phyloP scores from a whole-genome alignment of 2,113 vertebrate genomes.

The Entelurus aequoreus region DNA sequence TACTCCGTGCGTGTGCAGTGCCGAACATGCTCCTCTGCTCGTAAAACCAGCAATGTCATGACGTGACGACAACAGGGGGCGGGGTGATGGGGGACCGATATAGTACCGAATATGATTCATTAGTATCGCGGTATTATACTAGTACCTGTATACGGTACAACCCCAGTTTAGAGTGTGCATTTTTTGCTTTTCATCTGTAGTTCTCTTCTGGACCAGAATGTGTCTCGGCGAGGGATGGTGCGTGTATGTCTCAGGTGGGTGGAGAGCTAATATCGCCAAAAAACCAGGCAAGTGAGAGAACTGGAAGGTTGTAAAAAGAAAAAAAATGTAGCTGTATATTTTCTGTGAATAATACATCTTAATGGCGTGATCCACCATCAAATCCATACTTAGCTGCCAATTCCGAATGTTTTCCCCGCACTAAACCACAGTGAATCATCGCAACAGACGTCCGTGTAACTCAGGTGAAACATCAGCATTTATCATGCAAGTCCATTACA shows the following conservation, averaged over 20 bases:
- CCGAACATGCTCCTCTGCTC: no score
- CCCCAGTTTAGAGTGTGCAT: not conserved
- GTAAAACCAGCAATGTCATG: no score
- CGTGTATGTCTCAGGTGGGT: constrained; percentile 58
- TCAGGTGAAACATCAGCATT: constrained; percentile 22
- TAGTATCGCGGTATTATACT: no score
- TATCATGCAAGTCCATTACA: constrained; percentile 18
- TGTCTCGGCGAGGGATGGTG: constrained; percentile 43
- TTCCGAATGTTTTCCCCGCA: constrained; percentile 12
- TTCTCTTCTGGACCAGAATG: constrained; percentile 41
- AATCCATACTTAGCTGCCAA: not conserved
- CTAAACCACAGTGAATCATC: constrained; percentile 16
- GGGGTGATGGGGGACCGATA: no score
- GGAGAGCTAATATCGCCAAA: constrained; percentile 50
- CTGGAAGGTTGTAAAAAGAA: constrained; percentile 19
- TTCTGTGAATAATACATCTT: constrained; percentile 25
- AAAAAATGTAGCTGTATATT: not conserved
- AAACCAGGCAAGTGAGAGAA: constrained; percentile 26
- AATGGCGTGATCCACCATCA: constrained; percentile 21
- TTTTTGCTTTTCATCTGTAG: constrained; percentile 50
- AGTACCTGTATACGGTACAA: no score
- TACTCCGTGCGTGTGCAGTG: no score
- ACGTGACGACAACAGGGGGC: no score
- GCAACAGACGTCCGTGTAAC: constrained; percentile 20
- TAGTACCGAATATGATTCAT: no score